A percentile compares a stretch with the other conserved stretches of the same genome.
phyloP scores from a whole-genome alignment of 2,113 vertebrate species.

The Pholis gunnellus region DNA sequence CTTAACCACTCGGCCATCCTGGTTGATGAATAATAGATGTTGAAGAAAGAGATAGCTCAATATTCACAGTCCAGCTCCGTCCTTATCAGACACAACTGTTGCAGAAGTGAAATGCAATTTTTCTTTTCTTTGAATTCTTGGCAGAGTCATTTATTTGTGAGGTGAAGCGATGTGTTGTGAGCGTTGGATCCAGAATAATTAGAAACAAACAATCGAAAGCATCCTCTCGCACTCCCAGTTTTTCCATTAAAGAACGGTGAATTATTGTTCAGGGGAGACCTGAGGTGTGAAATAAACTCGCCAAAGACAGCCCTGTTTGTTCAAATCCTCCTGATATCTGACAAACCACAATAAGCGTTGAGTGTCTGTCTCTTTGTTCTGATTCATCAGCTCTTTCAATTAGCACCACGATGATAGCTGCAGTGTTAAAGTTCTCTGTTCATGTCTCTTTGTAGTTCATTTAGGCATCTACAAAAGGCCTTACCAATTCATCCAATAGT shows the following conservation, averaged over 20 bases:
- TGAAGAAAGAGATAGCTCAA: too few relatives aligned
- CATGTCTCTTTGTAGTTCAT: background rate
- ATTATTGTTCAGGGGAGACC: slow-evolving; percentile 26
- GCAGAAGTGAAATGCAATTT: slow-evolving; percentile 19
- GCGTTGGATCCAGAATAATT: background rate
- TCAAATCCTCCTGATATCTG: slow-evolving; percentile 12
- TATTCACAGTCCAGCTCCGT: too few relatives aligned
- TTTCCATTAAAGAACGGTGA: slow-evolving; percentile 13
- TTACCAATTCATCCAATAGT: too few relatives aligned
- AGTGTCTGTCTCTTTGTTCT: background rate
- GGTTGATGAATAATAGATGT: background rate
- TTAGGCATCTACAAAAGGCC: too few relatives aligned
- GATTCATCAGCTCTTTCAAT: slow-evolving; percentile 4
- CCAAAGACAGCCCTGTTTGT: slow-evolving; percentile 6
- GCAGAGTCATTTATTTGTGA: slow-evolving; percentile 40
- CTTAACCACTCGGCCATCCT: slow-evolving; percentile 52
- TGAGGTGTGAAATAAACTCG: slow-evolving; percentile 24
- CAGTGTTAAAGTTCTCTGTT: background rate
- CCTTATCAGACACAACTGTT: background rate
- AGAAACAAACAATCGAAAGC: slow-evolving; percentile 22
- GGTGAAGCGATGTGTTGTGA: background rate
- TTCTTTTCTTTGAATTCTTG: slow-evolving; percentile 24
- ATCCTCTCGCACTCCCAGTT: background rate
- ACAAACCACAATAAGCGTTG: slow-evolving; percentile 1
- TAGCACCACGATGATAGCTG: background rate